These are phyloP conservation scores for Penelope pileata DNA, from an alignment of 2,113 vertebrate genomes.

Conservation along the genomic window DNA sequence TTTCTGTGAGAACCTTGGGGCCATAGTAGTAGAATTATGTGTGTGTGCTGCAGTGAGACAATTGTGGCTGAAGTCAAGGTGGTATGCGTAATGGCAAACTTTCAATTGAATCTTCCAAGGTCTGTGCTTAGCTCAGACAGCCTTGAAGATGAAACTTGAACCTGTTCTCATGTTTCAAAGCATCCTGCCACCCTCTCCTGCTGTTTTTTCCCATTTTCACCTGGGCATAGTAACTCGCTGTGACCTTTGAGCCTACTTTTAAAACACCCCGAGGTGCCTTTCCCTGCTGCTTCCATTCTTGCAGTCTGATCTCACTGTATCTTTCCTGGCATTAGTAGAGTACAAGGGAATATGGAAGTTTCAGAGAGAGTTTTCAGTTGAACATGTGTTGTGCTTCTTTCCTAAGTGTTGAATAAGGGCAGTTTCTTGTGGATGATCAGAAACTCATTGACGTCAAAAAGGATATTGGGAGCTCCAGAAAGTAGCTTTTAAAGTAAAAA, in stretches of 20 bases:
- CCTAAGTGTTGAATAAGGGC: background rate
- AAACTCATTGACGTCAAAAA: background rate
- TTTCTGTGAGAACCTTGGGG: slow-evolving; percentile 16
- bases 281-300: background rate
- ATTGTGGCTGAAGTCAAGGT: background rate
- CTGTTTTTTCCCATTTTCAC: background rate
- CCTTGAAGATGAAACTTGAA: background rate
- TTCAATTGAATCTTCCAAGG: background rate
- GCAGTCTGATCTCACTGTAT: background rate
- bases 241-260: background rate
- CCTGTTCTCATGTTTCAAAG: background rate
- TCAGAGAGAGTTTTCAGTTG: background rate
- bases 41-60: background rate
- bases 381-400: background rate
- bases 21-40: background rate
- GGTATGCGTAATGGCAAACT: background rate
- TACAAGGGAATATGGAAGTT: background rate
- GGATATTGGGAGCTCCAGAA: background rate
- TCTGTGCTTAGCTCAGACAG: background rate
- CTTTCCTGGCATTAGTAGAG: background rate
- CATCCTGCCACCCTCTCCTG: background rate
- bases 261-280: background rate
- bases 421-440: background rate
- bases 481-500: background rate
- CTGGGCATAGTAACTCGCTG: background rate